These are phyloP conservation scores for Cheilosia vulpina DNA, from an alignment of 2,888 invertebrate species.

Conservation along the genomic window DNA sequence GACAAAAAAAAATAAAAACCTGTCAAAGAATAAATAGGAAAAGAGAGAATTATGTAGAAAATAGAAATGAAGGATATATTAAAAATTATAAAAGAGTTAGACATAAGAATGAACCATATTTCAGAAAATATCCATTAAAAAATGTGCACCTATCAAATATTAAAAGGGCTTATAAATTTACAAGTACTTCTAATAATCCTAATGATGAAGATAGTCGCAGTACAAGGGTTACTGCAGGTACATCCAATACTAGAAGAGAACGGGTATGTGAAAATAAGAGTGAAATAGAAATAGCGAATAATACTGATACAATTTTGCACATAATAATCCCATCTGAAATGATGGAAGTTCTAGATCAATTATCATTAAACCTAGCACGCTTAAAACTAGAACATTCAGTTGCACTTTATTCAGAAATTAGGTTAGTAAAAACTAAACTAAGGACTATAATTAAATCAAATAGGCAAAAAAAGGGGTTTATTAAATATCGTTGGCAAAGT, in stretches of 20 bases:
- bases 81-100: slow-evolving; percentile 1
- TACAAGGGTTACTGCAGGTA: slow-evolving; percentile 2
- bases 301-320: neutral
- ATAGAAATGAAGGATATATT: slow-evolving; percentile 4
- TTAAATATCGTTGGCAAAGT: slow-evolving; percentile 19
- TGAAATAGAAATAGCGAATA: neutral
- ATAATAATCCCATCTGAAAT: slow-evolving; percentile 11
- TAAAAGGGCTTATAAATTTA: slow-evolving; percentile 9
- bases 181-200: neutral
- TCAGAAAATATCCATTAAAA: neutral
- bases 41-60: slow-evolving; percentile 17
- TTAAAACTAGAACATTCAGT: neutral
- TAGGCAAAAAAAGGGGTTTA: slow-evolving; percentile 31
- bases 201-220: slow-evolving; percentile 1
- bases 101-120: slow-evolving; percentile 5
- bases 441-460: slow-evolving; percentile 23
- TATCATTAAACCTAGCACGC: neutral
- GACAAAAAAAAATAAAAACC: slow-evolving; percentile 30
- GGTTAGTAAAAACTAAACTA: slow-evolving; percentile 21
- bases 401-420: slow-evolving; percentile 9
- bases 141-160: slow-evolving; percentile 5
- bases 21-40: slow-evolving; percentile 22
- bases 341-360: neutral
- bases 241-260: slow-evolving; percentile 2
- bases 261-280: slow-evolving; percentile 9